phyloP scores from a whole-genome alignment of 2,888 invertebrate genomes.

The Sesia bembeciformis region DNA sequence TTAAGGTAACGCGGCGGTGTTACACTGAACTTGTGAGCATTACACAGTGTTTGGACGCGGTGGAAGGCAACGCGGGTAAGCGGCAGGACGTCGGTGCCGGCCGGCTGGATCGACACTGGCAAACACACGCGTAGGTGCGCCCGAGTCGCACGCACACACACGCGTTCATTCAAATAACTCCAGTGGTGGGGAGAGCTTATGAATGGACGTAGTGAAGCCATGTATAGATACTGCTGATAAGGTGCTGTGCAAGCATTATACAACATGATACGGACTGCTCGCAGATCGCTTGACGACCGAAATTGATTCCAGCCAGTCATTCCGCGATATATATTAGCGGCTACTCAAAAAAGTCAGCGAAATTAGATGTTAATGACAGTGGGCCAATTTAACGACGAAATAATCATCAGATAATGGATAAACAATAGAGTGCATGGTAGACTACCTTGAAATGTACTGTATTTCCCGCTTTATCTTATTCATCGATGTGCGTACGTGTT shows the following conservation, averaged over 20 bases:
- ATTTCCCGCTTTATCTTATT: too few relatives aligned
- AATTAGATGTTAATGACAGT: not conserved
- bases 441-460: too few relatives aligned
- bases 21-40: constrained; percentile 55
- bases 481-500: too few relatives aligned
- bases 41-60: constrained; percentile 35
- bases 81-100: constrained; percentile 30
- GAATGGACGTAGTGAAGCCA: constrained; percentile 69
- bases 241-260: constrained; percentile 46
- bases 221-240: constrained; percentile 64
- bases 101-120: constrained; percentile 48
- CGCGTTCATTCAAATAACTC: constrained; percentile 48
- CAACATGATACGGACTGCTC: constrained; percentile 8
- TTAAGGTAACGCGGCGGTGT: constrained; percentile 30
- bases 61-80: constrained; percentile 28
- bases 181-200: constrained; percentile 50
- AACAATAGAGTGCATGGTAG: too few relatives aligned
- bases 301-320: constrained; percentile 11
- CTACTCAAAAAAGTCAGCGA: not conserved
- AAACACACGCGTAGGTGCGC: constrained; percentile 40
- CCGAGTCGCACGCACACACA: constrained; percentile 51
- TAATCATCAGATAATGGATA: too few relatives aligned
- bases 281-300: constrained; percentile 17
- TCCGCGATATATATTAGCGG: not conserved
- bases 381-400: too few relatives aligned